These are phyloP conservation scores for Drosophila paucipuncta DNA, from an alignment of 2,888 invertebrate genomes.

Conservation along the genomic window DNA sequence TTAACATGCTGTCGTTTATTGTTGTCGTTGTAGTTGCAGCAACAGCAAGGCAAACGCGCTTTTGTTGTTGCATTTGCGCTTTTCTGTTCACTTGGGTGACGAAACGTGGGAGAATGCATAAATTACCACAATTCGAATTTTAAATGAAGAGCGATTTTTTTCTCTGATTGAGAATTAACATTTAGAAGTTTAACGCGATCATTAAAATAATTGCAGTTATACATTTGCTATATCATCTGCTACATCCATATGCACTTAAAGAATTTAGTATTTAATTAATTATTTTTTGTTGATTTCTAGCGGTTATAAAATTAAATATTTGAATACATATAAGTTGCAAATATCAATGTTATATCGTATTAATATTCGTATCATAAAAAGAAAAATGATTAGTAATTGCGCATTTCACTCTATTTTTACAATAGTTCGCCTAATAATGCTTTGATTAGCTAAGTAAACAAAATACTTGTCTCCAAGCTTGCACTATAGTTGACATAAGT, in stretches of 20 bases:
- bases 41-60: slow-evolving; percentile 48
- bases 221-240: background rate
- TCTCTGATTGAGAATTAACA: slow-evolving; percentile 3
- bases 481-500: slow-evolving; percentile 8
- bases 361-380: background rate
- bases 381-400: background rate
- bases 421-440: background rate
- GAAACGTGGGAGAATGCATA: slow-evolving; percentile 59
- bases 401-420: background rate
- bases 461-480: background rate
- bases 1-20: slow-evolving; percentile 62
- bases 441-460: slow-evolving; percentile 1
- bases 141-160: background rate
- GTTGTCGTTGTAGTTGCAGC: slow-evolving; percentile 24
- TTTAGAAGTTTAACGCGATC: background rate
- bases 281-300: background rate
- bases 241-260: background rate
- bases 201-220: background rate
- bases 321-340: background rate
- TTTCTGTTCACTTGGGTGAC: slow-evolving; percentile 45
- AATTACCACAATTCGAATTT: slow-evolving; percentile 27
- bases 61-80: slow-evolving; percentile 46
- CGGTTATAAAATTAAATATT: background rate
- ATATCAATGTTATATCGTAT: background rate
- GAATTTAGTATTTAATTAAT: background rate